Percentiles rank a stretch among this genome's conserved stretches.
These are phyloP conservation scores for Diplosoma virens DNA, from an alignment of 23 tunicate genomes.

Conservation along the genomic window DNA sequence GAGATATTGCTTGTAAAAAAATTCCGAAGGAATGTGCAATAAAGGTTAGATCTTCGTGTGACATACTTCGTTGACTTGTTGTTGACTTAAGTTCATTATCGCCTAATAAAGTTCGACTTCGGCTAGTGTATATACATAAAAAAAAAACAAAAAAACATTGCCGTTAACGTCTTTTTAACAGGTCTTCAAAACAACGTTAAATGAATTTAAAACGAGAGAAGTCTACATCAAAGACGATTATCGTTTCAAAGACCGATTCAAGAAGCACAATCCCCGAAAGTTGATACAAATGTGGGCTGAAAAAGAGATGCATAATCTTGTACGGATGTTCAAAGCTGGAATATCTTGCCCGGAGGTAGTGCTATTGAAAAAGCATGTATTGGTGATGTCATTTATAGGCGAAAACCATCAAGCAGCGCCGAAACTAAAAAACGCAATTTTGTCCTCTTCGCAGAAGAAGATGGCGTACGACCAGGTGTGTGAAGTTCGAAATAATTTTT, in stretches of 20 bases:
- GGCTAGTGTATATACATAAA: too few species aligned
- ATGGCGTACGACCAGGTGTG: slow-evolving; percentile 76
- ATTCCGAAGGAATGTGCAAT: slow-evolving; percentile 83
- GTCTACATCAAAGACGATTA: slow-evolving; percentile 94
- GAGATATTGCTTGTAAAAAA: slow-evolving; percentile 2
- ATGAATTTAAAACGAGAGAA: slow-evolving; percentile 73
- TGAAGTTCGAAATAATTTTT: background rate
- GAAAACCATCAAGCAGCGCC: slow-evolving; percentile 72
- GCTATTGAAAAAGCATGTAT: slow-evolving; percentile 77
- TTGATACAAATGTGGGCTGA: slow-evolving; percentile 97
- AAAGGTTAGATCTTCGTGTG: too few species aligned
- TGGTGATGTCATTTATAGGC: slow-evolving; percentile 94
- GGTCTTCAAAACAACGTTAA: slow-evolving; percentile 90
- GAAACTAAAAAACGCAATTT: slow-evolving; percentile 66
- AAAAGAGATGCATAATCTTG: slow-evolving; percentile 85
- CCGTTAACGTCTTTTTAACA: slow-evolving; percentile 7
- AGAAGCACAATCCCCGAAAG: slow-evolving; percentile 85
- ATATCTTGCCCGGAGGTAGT: slow-evolving; percentile 92
- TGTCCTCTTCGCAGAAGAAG: slow-evolving; percentile 48
- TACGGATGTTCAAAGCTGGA: slow-evolving; percentile 53
- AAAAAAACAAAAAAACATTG: too few species aligned
- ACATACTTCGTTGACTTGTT: too few species aligned
- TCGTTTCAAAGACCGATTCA: slow-evolving; percentile 92
- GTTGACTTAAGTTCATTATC: too few species aligned
- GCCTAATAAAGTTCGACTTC: too few species aligned